phyloP scores from a whole-genome alignment of 2,113 vertebrate species.

The Melozone crissalis region DNA sequence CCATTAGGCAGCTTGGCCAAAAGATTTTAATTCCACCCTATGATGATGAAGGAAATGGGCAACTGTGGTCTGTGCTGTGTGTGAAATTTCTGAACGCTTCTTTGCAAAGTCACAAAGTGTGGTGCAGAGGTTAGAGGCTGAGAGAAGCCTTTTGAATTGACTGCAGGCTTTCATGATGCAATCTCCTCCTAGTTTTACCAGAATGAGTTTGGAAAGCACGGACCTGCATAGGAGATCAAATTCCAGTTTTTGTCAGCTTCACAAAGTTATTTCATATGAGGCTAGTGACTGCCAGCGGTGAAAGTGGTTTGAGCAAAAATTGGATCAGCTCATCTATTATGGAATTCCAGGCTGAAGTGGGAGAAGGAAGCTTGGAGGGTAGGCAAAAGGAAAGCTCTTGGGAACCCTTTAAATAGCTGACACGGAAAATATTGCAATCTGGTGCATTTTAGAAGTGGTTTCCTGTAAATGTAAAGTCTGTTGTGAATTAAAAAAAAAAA shows the following conservation, averaged over 20 bases:
- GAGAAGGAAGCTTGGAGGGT: conserved; percentile 51
- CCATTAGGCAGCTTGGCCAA: conserved; percentile 66
- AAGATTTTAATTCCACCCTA: conserved; percentile 71
- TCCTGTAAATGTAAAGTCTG: conserved; percentile 69
- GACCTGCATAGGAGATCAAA: conserved; percentile 53
- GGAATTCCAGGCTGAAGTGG: conserved; percentile 44
- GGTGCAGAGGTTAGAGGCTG: conserved; percentile 14
- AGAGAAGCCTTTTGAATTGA: conserved; percentile 52
- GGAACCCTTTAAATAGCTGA: conserved; percentile 58
- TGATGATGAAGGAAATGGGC: conserved; percentile 68
- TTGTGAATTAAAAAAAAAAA: conserved; percentile 51
- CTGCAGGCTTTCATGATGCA: conserved; percentile 52
- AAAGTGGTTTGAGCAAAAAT: conserved; percentile 67
- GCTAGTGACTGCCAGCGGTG: conserved; percentile 45
- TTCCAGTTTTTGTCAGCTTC: conserved; percentile 57
- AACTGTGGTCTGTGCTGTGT: conserved; percentile 41
- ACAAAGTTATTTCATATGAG: conserved; percentile 50
- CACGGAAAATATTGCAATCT: conserved; percentile 67
- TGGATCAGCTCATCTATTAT: conserved; percentile 59
- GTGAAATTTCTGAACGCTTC: conserved; percentile 44
- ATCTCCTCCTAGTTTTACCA: conserved; percentile 63
- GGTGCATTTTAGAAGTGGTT: conserved; percentile 65
- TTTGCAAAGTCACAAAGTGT: conserved; percentile 52
- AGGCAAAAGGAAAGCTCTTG: conserved; percentile 42
- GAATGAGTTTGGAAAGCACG: conserved; percentile 50